Percentiles rank a stretch among this genome's conserved stretches.
Evolutionary conservation across 2,888 invertebrate species (phyloP).

Genomic region (Lepidochitona cinerea): DNA sequence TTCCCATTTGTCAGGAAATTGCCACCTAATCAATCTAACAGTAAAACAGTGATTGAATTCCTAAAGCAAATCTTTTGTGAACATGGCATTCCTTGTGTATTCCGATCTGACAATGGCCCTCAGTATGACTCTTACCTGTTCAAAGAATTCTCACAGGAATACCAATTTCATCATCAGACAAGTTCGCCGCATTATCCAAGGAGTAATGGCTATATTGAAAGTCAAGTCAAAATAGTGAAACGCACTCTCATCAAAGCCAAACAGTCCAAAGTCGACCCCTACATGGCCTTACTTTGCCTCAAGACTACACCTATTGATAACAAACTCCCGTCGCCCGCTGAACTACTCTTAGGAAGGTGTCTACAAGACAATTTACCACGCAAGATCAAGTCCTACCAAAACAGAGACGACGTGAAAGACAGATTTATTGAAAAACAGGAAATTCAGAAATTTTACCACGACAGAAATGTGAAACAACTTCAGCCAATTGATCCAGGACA

Average conservation of each 20-base stretch:
- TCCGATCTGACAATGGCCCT: constrained; percentile 34
- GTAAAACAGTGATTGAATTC: background rate
- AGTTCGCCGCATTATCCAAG: constrained; percentile 2
- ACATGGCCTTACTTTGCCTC: constrained; percentile 8
- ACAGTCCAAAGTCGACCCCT: background rate
- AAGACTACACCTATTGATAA: background rate
- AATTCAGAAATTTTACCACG: background rate
- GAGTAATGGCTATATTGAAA: constrained; percentile 9
- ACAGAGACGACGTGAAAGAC: background rate
- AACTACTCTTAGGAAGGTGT: background rate
- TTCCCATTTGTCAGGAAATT: constrained; percentile 9
- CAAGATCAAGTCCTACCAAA: background rate
- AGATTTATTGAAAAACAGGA: background rate
- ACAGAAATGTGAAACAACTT: background rate
- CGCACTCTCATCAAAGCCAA: background rate
- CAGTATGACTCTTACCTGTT: constrained; percentile 12
- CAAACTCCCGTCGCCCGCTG: constrained; percentile 8
- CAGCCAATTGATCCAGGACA: background rate
- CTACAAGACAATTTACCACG: constrained; percentile 5
- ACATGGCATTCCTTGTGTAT: constrained; percentile 25
- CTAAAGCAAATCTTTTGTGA: background rate
- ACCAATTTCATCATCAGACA: background rate
- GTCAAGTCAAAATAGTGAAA: constrained; percentile 6
- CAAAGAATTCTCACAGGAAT: background rate
- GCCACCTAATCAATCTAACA: background rate